Conservation (phyloP, 2,888 invertebrate species). For the Cephus rjabovi region DNA sequence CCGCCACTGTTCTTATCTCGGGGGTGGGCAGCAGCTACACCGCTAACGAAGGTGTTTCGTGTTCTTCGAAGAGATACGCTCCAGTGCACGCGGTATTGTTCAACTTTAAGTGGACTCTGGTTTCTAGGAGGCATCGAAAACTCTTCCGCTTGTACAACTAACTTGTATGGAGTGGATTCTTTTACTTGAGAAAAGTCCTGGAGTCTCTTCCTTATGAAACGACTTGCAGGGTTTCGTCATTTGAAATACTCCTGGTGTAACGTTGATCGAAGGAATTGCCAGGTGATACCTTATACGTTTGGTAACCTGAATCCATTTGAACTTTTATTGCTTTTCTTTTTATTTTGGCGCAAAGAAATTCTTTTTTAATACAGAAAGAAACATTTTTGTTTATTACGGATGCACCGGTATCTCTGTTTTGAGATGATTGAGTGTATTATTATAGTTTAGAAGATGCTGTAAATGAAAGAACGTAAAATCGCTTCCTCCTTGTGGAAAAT, state of each 20-base stretch:
- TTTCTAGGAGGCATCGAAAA: conserved; percentile 21
- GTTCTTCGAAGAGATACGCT: neutral
- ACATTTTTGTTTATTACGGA: neutral
- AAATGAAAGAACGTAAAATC: neutral
- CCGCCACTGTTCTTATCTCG: neutral
- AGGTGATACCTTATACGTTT: neutral
- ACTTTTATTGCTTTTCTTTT: neutral
- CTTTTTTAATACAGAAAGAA: neutral
- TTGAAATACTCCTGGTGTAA: neutral
- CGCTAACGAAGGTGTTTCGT: conserved; percentile 4
- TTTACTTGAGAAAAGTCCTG: neutral
- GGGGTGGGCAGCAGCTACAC: neutral
- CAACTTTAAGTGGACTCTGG: conserved; percentile 39
- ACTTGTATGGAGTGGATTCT: neutral
- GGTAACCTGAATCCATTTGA: neutral
- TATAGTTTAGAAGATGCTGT: neutral
- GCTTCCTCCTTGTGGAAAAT: neutral
- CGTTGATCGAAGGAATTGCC: neutral
- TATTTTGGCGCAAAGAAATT: neutral
- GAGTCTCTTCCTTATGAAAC: neutral
- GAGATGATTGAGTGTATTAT: neutral
- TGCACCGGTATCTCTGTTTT: neutral
- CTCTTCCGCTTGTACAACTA: neutral
- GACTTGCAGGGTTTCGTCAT: neutral
- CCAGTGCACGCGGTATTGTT: conserved; percentile 28